phyloP scores from a whole-genome alignment of 1,140 invertebrate species.

The Dendroctonus ponderosae region DNA sequence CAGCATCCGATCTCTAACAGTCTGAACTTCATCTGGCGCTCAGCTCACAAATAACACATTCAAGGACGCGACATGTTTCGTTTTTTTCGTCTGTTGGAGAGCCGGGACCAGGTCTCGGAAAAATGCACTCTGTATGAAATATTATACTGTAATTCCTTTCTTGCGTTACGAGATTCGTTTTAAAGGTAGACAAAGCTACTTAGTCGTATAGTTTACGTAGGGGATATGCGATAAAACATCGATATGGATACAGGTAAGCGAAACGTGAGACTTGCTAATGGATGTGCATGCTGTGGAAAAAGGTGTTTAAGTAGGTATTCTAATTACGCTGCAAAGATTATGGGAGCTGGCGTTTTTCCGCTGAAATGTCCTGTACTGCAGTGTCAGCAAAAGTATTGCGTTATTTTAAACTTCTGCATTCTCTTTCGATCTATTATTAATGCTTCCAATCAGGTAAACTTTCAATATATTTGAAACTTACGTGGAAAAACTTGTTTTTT shows the following conservation, averaged over 20 bases:
- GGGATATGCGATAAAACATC: neutral
- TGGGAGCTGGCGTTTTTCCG: too few relatives aligned
- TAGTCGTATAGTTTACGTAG: slow-evolving; percentile 18
- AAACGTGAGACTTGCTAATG: slow-evolving; percentile 1
- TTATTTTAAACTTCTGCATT: too few relatives aligned
- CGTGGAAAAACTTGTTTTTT: too few relatives aligned
- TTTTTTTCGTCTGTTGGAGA: slow-evolving; percentile 13
- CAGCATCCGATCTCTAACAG: too few relatives aligned
- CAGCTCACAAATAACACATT: slow-evolving; percentile 9
- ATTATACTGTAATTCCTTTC: slow-evolving; percentile 27
- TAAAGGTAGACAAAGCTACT: slow-evolving; percentile 23
- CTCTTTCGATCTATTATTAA: too few relatives aligned
- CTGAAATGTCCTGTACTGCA: too few relatives aligned
- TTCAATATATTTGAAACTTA: too few relatives aligned
- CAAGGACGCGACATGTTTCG: slow-evolving; percentile 6
- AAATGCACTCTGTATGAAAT: slow-evolving; percentile 20
- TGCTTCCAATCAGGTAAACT: too few relatives aligned
- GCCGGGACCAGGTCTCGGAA: slow-evolving; percentile 1
- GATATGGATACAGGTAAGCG: neutral
- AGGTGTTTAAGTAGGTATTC: too few relatives aligned
- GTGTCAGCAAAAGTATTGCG: too few relatives aligned
- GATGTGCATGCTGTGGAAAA: too few relatives aligned
- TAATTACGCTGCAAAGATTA: too few relatives aligned
- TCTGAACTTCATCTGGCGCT: neutral
- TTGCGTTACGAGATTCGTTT: slow-evolving; percentile 22